Conservation (phyloP, 2,113 vertebrate genomes). For the Callipepla squamata region DNA sequence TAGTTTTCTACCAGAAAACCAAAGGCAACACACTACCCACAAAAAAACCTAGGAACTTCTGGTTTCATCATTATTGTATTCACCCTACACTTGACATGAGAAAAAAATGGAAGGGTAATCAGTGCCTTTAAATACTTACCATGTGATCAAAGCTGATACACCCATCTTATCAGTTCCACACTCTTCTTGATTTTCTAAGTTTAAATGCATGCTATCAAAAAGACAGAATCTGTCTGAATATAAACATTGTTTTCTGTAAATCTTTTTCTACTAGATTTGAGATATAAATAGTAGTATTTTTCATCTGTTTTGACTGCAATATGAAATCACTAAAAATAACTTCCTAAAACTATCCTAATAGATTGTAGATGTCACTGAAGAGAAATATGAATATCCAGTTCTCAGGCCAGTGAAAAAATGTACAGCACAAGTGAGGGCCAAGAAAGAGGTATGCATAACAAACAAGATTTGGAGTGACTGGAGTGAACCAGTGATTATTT, state of each 20-base stretch:
- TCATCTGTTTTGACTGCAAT: not conserved
- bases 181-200: not conserved
- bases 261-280: not conserved
- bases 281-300: not conserved
- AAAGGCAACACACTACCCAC: not conserved
- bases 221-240: not conserved
- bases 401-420: constrained; percentile 27
- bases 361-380: constrained; percentile 30
- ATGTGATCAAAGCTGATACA: not conserved
- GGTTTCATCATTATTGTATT: not conserved
- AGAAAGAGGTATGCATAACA: constrained; percentile 31
- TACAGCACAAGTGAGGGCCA: constrained; percentile 60
- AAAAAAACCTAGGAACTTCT: not conserved
- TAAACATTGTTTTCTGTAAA: not conserved
- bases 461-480: constrained; percentile 76
- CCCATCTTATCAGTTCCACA: not conserved
- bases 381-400: constrained; percentile 28
- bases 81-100: fast-evolving
- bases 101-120: not conserved
- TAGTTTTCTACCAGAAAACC: not conserved
- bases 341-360: not conserved
- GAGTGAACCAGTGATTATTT: constrained; percentile 62
- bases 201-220: not conserved
- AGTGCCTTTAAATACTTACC: not conserved
- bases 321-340: not conserved